Evolutionary conservation across 2,113 vertebrate genomes (phyloP), one percentile per base, ranked within the genome.

Genomic region (Ovis canadensis): DNA sequence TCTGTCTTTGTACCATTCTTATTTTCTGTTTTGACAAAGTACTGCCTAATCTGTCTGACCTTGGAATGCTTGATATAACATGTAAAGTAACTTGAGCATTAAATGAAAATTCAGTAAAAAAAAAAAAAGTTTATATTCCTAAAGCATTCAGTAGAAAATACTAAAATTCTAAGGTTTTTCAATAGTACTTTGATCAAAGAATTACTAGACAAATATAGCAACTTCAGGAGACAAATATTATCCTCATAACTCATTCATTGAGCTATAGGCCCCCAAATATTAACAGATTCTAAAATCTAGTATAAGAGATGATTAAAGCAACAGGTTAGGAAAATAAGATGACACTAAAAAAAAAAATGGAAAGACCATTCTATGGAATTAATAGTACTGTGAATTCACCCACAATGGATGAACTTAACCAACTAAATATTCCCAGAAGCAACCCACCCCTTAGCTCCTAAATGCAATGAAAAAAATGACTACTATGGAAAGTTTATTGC

Each of bases 21-120:
- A 52, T 9, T 81, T 88, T 90, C 48, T 89, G 55, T 94, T 94
- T 90, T 91, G 52, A 96, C 31, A 80, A 88, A 96, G 60, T 93
- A 82, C 27, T 93, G 80, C n/a, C 21, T 90, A 60, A 33, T 90
- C 43, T 48, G 4, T 78, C 54, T 93, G 80, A 90, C 40, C 31
- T 55, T 60, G 43, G 2, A 77, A 77, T 36, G 9, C n/a, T 89
- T 89, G 74, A 40, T 25, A 67, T 6, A 86, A 84, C 57, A 1
- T 86, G 77, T 43, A 95, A 45, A 57, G 59, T 88, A 94, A 93
- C 36, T 62, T 50, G 23, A 90, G 27, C 57, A 92, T 93, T 93
- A 86, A 89, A 78, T 48, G 43, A 88, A 88, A 94, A 90, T 54
- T 33, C 40, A 88, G 90, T 85, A 9, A 90, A 92, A 82, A 45